Conservation (phyloP, 2,797 vertebrate species). For the Channallabes apus region DNA sequence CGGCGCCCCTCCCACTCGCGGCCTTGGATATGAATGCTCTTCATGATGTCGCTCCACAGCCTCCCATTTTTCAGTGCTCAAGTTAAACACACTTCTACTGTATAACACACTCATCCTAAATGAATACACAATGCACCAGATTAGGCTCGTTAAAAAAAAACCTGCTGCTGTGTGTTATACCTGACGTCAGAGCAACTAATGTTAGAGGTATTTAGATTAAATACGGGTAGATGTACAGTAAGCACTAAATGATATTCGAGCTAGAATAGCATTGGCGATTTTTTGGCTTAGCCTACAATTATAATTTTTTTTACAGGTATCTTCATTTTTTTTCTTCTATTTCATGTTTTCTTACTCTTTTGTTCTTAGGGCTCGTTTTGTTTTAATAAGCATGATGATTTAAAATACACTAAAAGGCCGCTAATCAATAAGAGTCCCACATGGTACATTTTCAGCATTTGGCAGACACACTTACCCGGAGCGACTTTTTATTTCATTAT, state of each 20-base stretch:
- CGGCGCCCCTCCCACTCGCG: not conserved
- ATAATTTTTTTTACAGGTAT: not conserved
- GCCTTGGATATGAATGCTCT: constrained; percentile 3
- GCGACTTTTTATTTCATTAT: too few relatives aligned
- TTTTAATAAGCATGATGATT: not conserved
- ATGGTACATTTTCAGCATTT: too few relatives aligned
- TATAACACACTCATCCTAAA: not conserved
- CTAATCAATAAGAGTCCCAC: not conserved
- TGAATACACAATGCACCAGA: not conserved
- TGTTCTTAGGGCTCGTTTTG: not conserved
- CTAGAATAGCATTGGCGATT: not conserved
- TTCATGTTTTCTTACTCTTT: not conserved
- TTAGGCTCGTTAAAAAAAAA: not conserved
- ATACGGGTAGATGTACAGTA: not conserved
- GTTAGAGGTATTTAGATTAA: not conserved
- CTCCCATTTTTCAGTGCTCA: not conserved
- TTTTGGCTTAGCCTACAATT: not conserved
- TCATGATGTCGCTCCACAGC: constrained; percentile 23
- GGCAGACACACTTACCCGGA: too few relatives aligned
- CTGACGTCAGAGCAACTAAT: not conserved
- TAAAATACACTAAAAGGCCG: not conserved
- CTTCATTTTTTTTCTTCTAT: not conserved
- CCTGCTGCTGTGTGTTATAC: not conserved
- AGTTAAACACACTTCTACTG: not conserved
- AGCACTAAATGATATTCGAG: not conserved